A percentile compares a stretch with the other conserved stretches of the same genome.
Evolutionary conservation across 2,888 invertebrate genomes (phyloP).

Genomic region (Sinohyriopsis cumingii): DNA sequence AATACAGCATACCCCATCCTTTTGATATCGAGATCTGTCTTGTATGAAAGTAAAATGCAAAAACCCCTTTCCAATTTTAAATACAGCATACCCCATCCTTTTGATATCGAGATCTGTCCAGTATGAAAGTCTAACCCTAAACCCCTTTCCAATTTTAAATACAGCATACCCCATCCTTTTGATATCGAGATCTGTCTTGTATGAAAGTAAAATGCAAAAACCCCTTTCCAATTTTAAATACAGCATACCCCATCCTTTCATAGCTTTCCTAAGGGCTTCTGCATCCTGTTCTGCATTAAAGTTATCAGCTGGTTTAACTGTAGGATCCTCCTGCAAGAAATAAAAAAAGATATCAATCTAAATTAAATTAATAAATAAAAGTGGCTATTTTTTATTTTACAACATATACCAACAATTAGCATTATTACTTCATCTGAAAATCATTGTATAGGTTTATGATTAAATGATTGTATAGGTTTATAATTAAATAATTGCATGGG

Average conservation of each 20-base stretch:
- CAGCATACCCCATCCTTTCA: constrained; percentile 71
- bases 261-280: constrained; percentile 69
- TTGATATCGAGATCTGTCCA: too few relatives aligned
- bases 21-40: too few relatives aligned
- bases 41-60: too few relatives aligned
- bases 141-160: too few relatives aligned
- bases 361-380: background rate
- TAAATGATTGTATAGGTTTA: too few relatives aligned
- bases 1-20: too few relatives aligned
- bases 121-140: too few relatives aligned
- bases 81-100: constrained; percentile 57
- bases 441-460: too few relatives aligned
- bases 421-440: background rate
- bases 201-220: too few relatives aligned
- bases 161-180: too few relatives aligned
- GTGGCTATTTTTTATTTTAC: background rate
- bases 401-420: background rate
- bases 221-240: background rate
- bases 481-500: too few relatives aligned
- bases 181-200: too few relatives aligned
- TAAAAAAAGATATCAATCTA: constrained; percentile 1
- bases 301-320: constrained; percentile 64
- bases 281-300: constrained; percentile 71
- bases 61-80: background rate
- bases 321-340: constrained; percentile 68